Evolutionary conservation across 2,797 vertebrate genomes (phyloP).

Genomic region (Sarcoramphus papa): DNA sequence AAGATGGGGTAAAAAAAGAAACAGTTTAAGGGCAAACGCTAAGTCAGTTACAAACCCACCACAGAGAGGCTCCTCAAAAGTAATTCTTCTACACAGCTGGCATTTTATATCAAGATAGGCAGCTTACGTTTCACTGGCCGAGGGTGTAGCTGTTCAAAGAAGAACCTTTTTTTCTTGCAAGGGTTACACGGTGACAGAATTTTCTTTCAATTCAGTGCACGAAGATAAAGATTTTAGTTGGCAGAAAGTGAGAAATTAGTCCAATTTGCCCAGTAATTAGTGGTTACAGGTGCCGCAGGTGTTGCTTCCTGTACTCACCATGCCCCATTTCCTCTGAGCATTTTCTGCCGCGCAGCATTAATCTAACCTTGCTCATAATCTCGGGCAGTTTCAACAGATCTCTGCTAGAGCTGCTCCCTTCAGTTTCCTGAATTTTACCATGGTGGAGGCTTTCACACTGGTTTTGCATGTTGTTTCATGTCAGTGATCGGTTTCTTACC

Average conservation of each 20-base stretch:
- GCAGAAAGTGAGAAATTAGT: neutral
- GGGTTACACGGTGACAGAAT: neutral
- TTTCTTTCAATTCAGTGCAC: neutral
- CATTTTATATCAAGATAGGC: neutral
- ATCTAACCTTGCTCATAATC: neutral
- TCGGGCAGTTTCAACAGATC: fast-evolving
- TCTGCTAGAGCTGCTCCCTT: neutral
- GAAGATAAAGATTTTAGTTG: neutral
- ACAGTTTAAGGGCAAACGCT: neutral
- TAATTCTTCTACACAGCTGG: neutral
- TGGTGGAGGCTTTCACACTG: neutral
- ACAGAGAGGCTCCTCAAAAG: neutral
- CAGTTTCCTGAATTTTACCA: neutral
- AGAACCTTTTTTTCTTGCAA: neutral
- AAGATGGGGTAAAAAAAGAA: neutral
- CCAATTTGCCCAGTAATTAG: neutral
- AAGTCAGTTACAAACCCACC: neutral
- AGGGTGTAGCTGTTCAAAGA: neutral
- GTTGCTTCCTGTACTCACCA: neutral
- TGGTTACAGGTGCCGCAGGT: neutral
- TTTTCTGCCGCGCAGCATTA: neutral
- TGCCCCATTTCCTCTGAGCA: neutral
- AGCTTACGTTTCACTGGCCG: fast-evolving
- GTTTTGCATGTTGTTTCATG: neutral
- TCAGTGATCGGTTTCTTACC: neutral